Evolutionary conservation across 2,888 invertebrate genomes (phyloP), one percentile per base, ranked within the genome.

Genomic region (Prosopocoilus inquinatus): DNA sequence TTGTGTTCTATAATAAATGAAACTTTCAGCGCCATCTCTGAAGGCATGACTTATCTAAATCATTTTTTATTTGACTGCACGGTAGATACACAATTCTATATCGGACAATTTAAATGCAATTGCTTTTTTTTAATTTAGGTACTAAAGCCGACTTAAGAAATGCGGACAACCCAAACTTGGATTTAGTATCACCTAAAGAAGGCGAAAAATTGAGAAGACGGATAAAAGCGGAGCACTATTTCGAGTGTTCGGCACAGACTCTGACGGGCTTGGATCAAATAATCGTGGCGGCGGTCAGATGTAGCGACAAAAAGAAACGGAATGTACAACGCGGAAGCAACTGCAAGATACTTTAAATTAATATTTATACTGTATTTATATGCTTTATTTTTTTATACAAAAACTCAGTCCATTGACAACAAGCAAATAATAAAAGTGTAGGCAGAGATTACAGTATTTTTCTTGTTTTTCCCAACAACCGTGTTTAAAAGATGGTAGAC

Each of bases 71-170:
- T 28, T 5, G 20, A 28, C 7, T 28, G 20, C 20, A 28, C 20
- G 20, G 5, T 28, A 28, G 20, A 28, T 28, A 5, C 20, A 5
- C 7, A 28, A 12, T 41, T 11, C 38, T 35, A n/a, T 9, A 7
- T 38, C 8, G 2, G 38, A 4, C 38, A 38, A 38, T 12, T 38
- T 38, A 11, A 12, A 35, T 9, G 9, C n/a, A n/a, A n/a, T n/a
- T n/a, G n/a, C n/a, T n/a, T n/a, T n/a, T n/a, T n/a, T 45, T 28
- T 44, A 13, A 80, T 68, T 65, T 76, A 90, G 91, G 87, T 52
- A 94, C 93, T 1, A 94, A 94, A 80, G 83, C 83, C 49, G 94
- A 94, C 76, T 80, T 92, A 66, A 81, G 91, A 67, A 63, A 71
- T 2, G 78, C 82, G 67, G 67, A 71, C 8, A 78, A 82, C 58